Evolutionary conservation across 2,888 invertebrate genomes (phyloP).

Genomic region (Phragmatobia fuliginosa): DNA sequence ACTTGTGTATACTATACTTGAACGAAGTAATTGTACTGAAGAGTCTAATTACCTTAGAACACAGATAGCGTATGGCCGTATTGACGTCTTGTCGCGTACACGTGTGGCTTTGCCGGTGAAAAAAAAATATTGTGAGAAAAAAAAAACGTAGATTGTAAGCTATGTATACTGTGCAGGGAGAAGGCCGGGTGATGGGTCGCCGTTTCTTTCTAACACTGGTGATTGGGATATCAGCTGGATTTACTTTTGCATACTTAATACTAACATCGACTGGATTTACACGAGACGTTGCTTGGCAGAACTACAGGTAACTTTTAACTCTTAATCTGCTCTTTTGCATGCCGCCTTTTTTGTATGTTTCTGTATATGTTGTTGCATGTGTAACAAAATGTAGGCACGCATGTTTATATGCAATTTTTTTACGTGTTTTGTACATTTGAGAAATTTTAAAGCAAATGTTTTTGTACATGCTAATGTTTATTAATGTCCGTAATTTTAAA

Average conservation of each 20-base stretch:
- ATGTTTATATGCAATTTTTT: constrained; percentile 2
- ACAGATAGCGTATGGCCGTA: constrained; percentile 39
- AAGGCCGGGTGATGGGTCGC: constrained; percentile 87
- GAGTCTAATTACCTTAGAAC: constrained; percentile 37
- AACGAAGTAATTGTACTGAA: constrained; percentile 36
- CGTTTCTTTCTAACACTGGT: constrained; percentile 90
- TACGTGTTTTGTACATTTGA: background rate
- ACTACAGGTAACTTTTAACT: constrained; percentile 79
- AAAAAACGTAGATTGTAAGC: constrained; percentile 39
- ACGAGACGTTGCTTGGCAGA: constrained; percentile 76
- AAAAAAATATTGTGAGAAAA: constrained; percentile 16
- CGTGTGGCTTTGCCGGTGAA: constrained; percentile 20
- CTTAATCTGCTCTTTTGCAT: constrained; percentile 56
- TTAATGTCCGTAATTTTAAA: background rate
- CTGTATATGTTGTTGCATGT: constrained; percentile 9
- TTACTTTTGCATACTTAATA: constrained; percentile 91
- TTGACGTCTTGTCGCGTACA: constrained; percentile 44
- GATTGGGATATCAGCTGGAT: constrained; percentile 91
- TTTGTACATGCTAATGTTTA: background rate
- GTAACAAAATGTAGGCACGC: background rate
- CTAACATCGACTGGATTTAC: constrained; percentile 86
- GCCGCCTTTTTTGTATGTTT: constrained; percentile 35
- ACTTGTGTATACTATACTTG: constrained; percentile 30
- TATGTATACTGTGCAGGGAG: constrained; percentile 73
- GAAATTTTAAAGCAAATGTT: background rate